Conservation (phyloP, 2,797 vertebrate species). For the Enteromius fasciolatus region DNA sequence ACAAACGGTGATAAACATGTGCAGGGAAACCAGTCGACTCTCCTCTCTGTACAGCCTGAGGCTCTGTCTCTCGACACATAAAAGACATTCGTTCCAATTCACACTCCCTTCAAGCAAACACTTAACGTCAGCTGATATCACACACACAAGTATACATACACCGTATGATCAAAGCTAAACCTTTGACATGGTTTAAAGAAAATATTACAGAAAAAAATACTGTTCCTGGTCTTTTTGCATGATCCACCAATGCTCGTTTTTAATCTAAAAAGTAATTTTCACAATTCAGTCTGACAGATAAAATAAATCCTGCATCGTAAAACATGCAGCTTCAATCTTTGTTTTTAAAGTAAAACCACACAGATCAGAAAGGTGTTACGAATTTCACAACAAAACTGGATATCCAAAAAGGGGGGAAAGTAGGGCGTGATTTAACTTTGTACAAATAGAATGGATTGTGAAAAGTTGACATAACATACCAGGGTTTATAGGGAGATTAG, state of each 20-base stretch:
- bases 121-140: constrained; percentile 6
- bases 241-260: neutral
- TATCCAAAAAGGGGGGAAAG: neutral
- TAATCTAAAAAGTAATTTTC: neutral
- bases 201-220: neutral
- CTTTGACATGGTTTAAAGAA: neutral
- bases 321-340: neutral
- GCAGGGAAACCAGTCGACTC: constrained; percentile 12
- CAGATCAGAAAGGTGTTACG: neutral
- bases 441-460: neutral
- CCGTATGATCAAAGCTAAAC: neutral
- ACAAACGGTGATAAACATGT: constrained; percentile 41
- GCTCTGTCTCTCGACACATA: constrained; percentile 25
- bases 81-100: constrained; percentile 30
- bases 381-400: neutral
- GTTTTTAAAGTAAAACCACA: neutral
- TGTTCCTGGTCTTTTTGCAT: neutral
- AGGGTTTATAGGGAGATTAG: neutral
- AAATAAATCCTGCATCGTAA: neutral
- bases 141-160: neutral
- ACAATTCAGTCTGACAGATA: neutral
- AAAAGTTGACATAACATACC: neutral
- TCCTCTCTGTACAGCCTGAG: neutral
- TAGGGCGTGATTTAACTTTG: neutral
- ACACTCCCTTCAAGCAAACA: constrained; percentile 8